Evolutionary conservation across 1,140 invertebrate genomes (phyloP).

Genomic region (Colletes gigas): DNA sequence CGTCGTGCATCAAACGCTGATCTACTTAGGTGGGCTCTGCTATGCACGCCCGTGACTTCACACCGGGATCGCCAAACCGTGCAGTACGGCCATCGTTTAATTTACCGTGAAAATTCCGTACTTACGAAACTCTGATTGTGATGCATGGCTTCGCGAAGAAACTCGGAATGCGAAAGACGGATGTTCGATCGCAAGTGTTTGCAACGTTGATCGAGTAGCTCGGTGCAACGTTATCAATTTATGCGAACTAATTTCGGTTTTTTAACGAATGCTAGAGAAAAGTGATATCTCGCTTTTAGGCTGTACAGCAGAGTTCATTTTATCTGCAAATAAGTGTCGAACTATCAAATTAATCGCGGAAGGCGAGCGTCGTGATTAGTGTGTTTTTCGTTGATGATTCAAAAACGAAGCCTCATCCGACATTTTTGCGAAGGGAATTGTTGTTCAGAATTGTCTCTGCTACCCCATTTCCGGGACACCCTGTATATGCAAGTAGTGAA

Average conservation of each 20-base stretch:
- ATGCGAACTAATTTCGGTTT: no score
- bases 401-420: no score
- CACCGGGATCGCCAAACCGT: slow-evolving; percentile 11
- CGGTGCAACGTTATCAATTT: neutral
- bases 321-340: no score
- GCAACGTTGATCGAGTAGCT: slow-evolving; percentile 18
- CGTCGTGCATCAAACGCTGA: slow-evolving; percentile 57
- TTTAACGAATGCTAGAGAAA: no score
- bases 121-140: neutral
- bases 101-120: slow-evolving; percentile 24
- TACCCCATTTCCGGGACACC: no score
- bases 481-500: neutral
- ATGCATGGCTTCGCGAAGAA: slow-evolving; percentile 5
- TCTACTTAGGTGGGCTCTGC: slow-evolving; percentile 58
- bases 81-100: slow-evolving; percentile 4
- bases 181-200: neutral
- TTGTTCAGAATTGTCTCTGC: no score
- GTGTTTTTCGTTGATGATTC: no score
- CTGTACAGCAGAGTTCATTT: no score
- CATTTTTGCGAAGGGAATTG: no score
- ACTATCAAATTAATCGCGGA: no score
- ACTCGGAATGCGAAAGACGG: slow-evolving; percentile 3
- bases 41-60: slow-evolving; percentile 18
- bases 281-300: no score
- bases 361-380: no score